Conservation (phyloP, 2,888 invertebrate genomes). For the Cremastinae sp. region DNA sequence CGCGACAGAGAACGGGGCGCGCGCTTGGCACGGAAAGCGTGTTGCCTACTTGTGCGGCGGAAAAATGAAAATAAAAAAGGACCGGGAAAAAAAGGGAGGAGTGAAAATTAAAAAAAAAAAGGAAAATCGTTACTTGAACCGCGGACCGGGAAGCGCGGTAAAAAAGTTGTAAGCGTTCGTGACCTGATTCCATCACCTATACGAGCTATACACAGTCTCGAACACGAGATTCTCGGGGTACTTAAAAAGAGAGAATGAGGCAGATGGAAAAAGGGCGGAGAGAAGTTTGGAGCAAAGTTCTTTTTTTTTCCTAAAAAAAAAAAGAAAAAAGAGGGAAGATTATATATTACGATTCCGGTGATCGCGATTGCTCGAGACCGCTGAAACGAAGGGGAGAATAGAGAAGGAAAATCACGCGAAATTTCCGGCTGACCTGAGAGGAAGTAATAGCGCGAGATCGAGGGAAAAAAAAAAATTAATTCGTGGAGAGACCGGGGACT, state of each 20-base stretch:
- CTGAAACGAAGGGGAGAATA: neutral
- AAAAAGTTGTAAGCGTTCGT: conserved; percentile 60
- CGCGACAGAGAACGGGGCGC: conserved; percentile 4
- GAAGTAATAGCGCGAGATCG: too few species aligned
- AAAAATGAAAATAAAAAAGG: conserved; percentile 16
- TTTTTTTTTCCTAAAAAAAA: neutral
- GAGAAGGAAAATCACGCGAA: neutral
- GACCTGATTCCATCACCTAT: conserved; percentile 58
- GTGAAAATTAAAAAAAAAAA: conserved; percentile 29
- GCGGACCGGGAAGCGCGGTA: conserved; percentile 54
- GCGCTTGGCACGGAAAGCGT: conserved; percentile 41
- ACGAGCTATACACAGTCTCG: conserved; percentile 51
- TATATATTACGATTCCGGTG: conserved; percentile 5
- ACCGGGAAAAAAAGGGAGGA: neutral
- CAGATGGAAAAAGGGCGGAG: neutral
- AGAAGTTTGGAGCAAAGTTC: neutral
- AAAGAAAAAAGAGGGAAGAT: neutral
- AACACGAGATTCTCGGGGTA: conserved; percentile 46
- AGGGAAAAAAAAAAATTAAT: neutral
- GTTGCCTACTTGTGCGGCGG: conserved; percentile 48
- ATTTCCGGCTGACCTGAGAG: conserved; percentile 26
- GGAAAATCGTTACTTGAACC: conserved; percentile 59
- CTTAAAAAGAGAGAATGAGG: conserved; percentile 5
- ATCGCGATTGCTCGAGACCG: neutral
- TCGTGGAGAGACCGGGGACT: too few species aligned